Base-by-base conservation (phyloP, 2,113 vertebrate genomes). In the Peromyscus maniculatus region DNA sequence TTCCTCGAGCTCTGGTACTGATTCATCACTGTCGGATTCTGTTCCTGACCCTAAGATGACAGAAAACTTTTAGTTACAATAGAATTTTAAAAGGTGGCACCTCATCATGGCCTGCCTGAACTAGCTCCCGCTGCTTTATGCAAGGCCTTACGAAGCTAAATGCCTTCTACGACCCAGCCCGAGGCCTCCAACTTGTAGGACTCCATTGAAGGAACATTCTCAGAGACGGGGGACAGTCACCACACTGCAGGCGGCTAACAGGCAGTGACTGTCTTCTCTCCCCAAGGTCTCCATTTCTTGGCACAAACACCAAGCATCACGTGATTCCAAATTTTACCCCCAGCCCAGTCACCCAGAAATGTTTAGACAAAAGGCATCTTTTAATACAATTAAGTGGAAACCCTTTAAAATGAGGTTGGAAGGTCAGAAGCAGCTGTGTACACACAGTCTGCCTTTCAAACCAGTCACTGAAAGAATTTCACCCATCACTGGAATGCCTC, bases 21-120 rank as follows among this genome's bases (percentile, higher is more conserved):
- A 99, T 97, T 99, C 99, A 97, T 99, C 99, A 6, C 99, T 99
- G 98, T 99, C 99, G 0, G 99, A 99, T 97, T 99, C 99, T 96
- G 99, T 99, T 97, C 99, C 99, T 33, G 99, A 99, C 94, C 99
- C 99, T 99, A 96, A 11, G 75, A 98, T 93, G 84, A 96, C 80
- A 98, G 82, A 89, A 22, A 89, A 1, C 4, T 0, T 62, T 97
- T 94, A 97, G 7, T 74, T 43, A 43, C 43, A 43, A 43, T 36
- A 66, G 15, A 88, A 82, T 87, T 79, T 69, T 69, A 66, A 94
- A 31, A 46, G 95, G 17, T 36, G 6, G 43, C 17, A 92, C 17
- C 28, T 80, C 10, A 93, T 52, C 5, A 91, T 15, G 31, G 55
- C 52, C 62, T 92, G 24, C 49, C 49, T 96, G 69, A 39, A 98